phyloP scores from a whole-genome alignment of 2,888 invertebrate species.

The Acrocyrtus sp. region DNA sequence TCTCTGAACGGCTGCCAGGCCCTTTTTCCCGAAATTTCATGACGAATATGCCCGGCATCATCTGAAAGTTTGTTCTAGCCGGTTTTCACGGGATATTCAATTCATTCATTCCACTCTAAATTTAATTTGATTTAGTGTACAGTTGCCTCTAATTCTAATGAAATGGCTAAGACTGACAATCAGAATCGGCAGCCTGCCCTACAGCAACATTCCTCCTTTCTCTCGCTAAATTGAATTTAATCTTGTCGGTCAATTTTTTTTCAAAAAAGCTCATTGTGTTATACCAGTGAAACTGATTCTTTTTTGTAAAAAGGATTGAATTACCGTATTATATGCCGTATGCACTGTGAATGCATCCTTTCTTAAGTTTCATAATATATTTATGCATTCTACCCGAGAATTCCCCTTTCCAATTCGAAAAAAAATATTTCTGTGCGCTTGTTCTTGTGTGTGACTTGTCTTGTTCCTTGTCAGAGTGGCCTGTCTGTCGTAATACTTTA shows the following conservation, averaged over 20 bases:
- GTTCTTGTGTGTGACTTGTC: conserved; percentile 31
- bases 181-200: background rate
- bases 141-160: background rate
- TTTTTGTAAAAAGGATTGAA: too few species aligned
- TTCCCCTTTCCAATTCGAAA: conserved; percentile 36
- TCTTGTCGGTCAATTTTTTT: background rate
- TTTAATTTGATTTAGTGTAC: conserved; percentile 2
- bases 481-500: conserved; percentile 41
- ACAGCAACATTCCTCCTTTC: conserved; percentile 9
- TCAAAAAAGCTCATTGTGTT: too few species aligned
- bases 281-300: too few species aligned
- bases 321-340: too few species aligned
- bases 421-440: too few species aligned
- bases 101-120: too few species aligned
- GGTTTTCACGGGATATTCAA: too few species aligned
- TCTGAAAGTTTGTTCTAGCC: too few species aligned
- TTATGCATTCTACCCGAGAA: background rate
- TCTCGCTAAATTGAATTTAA: conserved; percentile 1
- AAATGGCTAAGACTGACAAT: conserved; percentile 28
- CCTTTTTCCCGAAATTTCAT: conserved; percentile 30
- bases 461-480: conserved; percentile 31
- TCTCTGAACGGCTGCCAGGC: conserved; percentile 45
- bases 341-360: background rate
- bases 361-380: background rate
- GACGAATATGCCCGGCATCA: conserved; percentile 20